Percentiles rank a stretch among this genome's conserved stretches.
Conservation (phyloP, 2,113 vertebrate genomes). For the Tachysurus fulvidraco region DNA sequence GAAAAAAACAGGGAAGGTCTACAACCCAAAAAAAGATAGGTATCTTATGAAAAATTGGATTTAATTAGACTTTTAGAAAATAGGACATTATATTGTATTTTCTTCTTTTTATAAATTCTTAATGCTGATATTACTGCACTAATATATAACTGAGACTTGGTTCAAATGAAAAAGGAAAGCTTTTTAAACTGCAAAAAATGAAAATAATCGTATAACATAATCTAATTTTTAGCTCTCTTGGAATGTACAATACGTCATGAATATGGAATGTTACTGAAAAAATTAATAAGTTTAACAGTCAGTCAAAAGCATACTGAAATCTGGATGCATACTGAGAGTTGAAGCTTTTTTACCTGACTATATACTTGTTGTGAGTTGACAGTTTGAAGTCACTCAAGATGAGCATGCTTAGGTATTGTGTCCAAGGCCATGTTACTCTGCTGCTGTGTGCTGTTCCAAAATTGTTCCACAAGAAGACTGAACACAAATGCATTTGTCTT, state of each 20-base stretch:
- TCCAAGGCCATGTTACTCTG: conserved; percentile 25
- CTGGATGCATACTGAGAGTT: conserved; percentile 3
- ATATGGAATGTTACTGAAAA: background rate
- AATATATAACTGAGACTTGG: background rate
- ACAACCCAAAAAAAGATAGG: background rate
- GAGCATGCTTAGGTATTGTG: conserved; percentile 38
- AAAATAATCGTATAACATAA: background rate
- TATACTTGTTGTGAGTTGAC: conserved; percentile 7
- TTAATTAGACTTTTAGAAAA: background rate
- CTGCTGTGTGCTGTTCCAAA: conserved; percentile 24
- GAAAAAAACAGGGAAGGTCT: background rate
- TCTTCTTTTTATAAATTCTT: background rate
- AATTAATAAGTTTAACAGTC: conserved; percentile 3
- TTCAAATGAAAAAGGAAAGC: background rate
- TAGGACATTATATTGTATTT: background rate
- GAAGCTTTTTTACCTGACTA: background rate
- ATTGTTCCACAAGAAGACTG: conserved; percentile 19
- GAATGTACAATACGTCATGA: background rate
- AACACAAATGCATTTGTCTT: conserved; percentile 26
- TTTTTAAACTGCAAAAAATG: background rate
- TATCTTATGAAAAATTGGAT: no score
- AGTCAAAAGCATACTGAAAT: background rate
- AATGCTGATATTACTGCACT: background rate
- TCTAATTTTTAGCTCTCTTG: background rate
- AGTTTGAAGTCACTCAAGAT: conserved; percentile 32